Percentiles rank a stretch among this genome's conserved stretches.
Conservation (phyloP, 2,113 vertebrate genomes). For the Grus americana region DNA sequence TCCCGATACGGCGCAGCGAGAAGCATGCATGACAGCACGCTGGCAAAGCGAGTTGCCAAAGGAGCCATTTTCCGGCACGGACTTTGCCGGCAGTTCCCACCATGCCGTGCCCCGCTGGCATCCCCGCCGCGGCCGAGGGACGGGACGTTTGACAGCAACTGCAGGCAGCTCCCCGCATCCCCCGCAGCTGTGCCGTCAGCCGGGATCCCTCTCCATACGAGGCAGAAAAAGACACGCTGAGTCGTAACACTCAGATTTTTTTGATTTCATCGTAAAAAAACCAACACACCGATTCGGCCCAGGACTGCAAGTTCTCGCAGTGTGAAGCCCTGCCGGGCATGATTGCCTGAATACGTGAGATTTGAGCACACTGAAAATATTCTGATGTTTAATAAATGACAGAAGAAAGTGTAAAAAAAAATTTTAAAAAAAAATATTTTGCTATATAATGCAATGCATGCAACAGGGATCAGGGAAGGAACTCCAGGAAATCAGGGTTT, state of each 20-base stretch:
- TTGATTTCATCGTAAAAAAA: constrained; percentile 10
- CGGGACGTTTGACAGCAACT: neutral
- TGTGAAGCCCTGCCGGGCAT: constrained; percentile 17
- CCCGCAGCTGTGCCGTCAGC: neutral
- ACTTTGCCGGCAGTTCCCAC: neutral
- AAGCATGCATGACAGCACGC: neutral
- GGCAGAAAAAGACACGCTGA: neutral
- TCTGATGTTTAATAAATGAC: constrained; percentile 68
- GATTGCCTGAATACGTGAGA: neutral
- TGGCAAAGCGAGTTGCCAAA: neutral
- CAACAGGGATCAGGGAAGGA: constrained; percentile 70
- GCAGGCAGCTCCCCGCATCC: neutral
- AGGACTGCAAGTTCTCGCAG: neutral
- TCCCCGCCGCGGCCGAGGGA: neutral
- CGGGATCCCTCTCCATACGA: neutral
- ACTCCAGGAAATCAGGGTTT: constrained; percentile 58
- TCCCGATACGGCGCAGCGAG: neutral
- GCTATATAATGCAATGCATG: constrained; percentile 56
- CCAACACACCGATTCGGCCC: neutral
- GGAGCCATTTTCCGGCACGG: neutral
- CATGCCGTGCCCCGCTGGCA: neutral
- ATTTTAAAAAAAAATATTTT: neutral
- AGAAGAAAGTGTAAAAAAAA: constrained; percentile 42
- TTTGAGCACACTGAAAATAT: constrained; percentile 53
- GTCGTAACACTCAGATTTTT: constrained; percentile 15